A percentile compares a stretch with the other conserved stretches of the same genome.
Evolutionary conservation across 2,797 vertebrate species (phyloP).

Genomic region (Anguilla pacifica): DNA sequence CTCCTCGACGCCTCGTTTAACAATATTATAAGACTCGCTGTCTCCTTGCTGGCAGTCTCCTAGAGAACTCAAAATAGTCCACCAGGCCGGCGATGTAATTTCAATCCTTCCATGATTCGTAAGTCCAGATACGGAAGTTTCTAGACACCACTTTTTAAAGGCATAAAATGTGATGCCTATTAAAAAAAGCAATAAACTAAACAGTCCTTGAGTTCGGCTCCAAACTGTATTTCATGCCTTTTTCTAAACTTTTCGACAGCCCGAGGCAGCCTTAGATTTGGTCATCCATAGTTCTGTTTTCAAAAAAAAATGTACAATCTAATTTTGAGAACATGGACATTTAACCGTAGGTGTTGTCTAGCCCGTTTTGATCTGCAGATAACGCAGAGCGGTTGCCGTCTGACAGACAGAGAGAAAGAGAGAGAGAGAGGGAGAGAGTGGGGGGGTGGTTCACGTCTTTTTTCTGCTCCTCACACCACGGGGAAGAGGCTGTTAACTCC

Average conservation of each 20-base stretch:
- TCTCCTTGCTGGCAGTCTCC: slow-evolving; percentile 77
- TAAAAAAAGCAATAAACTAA: slow-evolving; percentile 40
- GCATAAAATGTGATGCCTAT: too few species aligned
- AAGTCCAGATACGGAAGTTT: slow-evolving; percentile 56
- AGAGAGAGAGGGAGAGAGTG: slow-evolving; percentile 42
- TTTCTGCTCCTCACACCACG: slow-evolving; percentile 2
- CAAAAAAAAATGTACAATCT: not conserved
- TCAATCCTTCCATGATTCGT: slow-evolving; percentile 80
- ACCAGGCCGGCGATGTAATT: slow-evolving; percentile 79
- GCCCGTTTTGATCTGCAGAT: slow-evolving; percentile 24
- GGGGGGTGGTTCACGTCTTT: slow-evolving; percentile 16
- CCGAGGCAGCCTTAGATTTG: not conserved
- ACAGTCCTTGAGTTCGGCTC: slow-evolving; percentile 26
- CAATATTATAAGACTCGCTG: slow-evolving; percentile 71
- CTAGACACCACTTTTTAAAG: too few species aligned
- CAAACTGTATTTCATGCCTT: not conserved
- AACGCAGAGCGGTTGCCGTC: slow-evolving; percentile 43
- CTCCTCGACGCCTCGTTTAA: slow-evolving; percentile 61
- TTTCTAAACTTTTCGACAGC: not conserved
- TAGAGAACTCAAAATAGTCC: slow-evolving; percentile 81
- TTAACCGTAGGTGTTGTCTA: not conserved
- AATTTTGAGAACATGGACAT: slow-evolving; percentile 35
- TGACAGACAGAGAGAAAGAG: not conserved
- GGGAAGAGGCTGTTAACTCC: slow-evolving; percentile 36
- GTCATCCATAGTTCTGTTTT: not conserved